These are phyloP conservation scores for Netelia melanura DNA, from an alignment of 2,888 invertebrate species.

Conservation along the genomic window DNA sequence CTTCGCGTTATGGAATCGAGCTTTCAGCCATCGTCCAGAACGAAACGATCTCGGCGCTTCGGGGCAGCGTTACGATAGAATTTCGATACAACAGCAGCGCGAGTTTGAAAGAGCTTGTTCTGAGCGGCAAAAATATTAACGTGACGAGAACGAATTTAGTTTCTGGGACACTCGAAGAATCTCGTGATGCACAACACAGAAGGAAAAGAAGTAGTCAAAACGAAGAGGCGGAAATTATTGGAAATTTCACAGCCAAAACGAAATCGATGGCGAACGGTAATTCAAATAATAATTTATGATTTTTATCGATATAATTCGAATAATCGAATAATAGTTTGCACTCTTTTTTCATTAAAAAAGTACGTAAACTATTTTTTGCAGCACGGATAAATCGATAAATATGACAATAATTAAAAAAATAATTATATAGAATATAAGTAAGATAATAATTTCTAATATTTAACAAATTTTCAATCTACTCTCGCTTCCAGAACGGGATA, in stretches of 20 bases:
- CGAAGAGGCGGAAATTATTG: constrained; percentile 4
- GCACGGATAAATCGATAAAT: too few species aligned
- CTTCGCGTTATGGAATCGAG: constrained; percentile 75
- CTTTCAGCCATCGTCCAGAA: constrained; percentile 73
- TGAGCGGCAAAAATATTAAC: constrained; percentile 76
- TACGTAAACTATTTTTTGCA: too few species aligned
- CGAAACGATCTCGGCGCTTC: constrained; percentile 69
- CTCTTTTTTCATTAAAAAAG: too few species aligned
- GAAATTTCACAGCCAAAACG: neutral
- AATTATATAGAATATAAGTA: too few species aligned
- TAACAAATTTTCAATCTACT: neutral
- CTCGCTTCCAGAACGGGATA: neutral
- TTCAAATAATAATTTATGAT: constrained; percentile 5
- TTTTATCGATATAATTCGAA: neutral
- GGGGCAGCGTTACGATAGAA: constrained; percentile 75
- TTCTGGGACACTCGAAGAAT: neutral
- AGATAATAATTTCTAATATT: constrained; percentile 8
- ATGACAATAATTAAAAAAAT: too few species aligned
- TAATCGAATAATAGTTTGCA: neutral
- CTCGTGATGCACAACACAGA: constrained; percentile 28
- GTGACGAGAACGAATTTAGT: constrained; percentile 63
- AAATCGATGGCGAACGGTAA: constrained; percentile 6
- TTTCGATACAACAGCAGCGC: constrained; percentile 74
- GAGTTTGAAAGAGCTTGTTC: constrained; percentile 72
- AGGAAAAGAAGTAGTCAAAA: constrained; percentile 60